phyloP scores from a whole-genome alignment of 2,797 vertebrate species.

The Pangasius mekongensis region DNA sequence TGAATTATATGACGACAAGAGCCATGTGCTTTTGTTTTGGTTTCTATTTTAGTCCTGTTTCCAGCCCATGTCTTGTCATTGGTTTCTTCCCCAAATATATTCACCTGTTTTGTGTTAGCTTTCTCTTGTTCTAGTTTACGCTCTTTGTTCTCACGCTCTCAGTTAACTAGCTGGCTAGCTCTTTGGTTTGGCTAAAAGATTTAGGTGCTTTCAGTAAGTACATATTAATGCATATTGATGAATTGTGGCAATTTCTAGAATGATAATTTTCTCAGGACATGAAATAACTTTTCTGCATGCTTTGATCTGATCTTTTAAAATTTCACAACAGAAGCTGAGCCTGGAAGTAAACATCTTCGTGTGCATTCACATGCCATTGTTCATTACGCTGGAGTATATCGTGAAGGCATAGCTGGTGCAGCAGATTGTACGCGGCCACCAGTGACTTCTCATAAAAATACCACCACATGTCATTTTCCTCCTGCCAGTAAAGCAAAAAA shows the following conservation, averaged over 20 bases:
- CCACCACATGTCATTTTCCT: constrained; percentile 41
- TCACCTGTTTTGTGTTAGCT: background rate
- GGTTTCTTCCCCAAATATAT: background rate
- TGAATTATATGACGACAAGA: background rate
- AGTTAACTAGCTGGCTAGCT: background rate
- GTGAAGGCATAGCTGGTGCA: constrained; percentile 21
- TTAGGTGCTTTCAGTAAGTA: background rate
- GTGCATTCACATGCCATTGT: constrained; percentile 16
- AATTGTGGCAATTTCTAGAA: background rate
- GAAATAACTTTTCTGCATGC: background rate
- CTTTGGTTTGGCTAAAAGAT: background rate
- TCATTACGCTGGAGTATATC: constrained; percentile 18
- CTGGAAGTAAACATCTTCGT: constrained; percentile 7
- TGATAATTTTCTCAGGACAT: background rate
- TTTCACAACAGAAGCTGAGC: constrained; percentile 15
- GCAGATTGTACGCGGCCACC: constrained; percentile 24
- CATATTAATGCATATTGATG: background rate
- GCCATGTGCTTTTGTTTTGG: constrained; percentile 1
- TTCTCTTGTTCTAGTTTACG: background rate
- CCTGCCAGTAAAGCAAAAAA: constrained; percentile 34
- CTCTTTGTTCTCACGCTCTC: too few species aligned
- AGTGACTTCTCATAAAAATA: constrained; percentile 43
- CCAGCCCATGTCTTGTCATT: background rate
- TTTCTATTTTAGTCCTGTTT: background rate
- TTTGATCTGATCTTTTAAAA: constrained; percentile 5